These are phyloP conservation scores for Popillia japonica DNA, from an alignment of 1,140 invertebrate species.

Conservation along the genomic window DNA sequence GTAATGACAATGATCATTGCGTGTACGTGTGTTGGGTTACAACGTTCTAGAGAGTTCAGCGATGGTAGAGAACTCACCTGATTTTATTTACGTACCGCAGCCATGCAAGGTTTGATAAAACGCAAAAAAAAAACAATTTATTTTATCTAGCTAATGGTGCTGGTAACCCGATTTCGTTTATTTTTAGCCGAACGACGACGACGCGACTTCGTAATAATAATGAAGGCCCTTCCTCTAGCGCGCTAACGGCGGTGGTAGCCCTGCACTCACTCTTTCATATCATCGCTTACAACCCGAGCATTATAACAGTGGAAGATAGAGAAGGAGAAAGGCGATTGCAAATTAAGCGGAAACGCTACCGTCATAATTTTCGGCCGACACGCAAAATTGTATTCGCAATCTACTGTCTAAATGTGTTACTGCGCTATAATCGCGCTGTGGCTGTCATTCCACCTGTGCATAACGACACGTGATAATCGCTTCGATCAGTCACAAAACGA, in stretches of 20 bases:
- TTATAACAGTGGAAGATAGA: not conserved
- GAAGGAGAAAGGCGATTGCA: not conserved
- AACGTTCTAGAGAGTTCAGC: too few species aligned
- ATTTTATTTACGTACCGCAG: not conserved
- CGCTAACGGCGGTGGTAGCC: not conserved
- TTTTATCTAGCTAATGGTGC: not conserved
- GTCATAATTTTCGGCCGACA: not conserved
- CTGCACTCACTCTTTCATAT: not conserved
- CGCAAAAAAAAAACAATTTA: not conserved
- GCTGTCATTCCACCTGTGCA: too few species aligned
- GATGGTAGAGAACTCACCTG: not conserved
- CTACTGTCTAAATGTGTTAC: not conserved
- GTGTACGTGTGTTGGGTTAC: too few species aligned
- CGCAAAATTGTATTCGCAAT: not conserved
- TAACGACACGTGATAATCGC: too few species aligned
- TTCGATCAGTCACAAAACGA: too few species aligned
- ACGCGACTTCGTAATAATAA: too few species aligned
- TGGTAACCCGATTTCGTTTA: too few species aligned
- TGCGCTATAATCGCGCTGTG: too few species aligned
- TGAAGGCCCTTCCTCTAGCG: not conserved
- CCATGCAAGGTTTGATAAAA: not conserved
- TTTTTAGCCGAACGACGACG: too few species aligned
- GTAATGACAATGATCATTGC: too few species aligned
- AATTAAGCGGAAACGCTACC: slow-evolving; percentile 5
- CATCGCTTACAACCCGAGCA: not conserved